Evolutionary conservation across 2,797 vertebrate species (phyloP).

Genomic region (Falco concolor): DNA sequence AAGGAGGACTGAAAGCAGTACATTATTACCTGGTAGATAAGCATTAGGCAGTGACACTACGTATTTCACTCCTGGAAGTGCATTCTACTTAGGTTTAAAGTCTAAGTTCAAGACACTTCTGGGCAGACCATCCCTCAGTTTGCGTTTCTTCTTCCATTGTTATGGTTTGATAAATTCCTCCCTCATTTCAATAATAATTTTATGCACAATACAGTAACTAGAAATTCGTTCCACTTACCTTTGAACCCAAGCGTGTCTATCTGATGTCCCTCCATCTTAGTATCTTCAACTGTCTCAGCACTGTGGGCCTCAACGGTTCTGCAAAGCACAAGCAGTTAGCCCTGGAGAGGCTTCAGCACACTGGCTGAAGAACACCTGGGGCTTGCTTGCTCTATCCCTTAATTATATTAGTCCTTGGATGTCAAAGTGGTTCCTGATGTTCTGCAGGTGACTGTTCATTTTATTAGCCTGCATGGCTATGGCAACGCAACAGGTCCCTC

Average conservation of each 20-base stretch:
- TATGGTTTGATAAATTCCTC: not conserved
- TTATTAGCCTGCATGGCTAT: not conserved
- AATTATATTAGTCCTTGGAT: not conserved
- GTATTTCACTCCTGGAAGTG: not conserved
- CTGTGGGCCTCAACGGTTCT: not conserved
- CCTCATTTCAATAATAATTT: not conserved
- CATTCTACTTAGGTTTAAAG: not conserved
- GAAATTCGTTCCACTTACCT: not conserved
- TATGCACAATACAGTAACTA: too few relatives aligned
- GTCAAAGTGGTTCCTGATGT: not conserved
- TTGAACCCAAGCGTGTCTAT: not conserved
- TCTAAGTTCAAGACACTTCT: not conserved
- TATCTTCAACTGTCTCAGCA: not conserved
- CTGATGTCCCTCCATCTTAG: not conserved
- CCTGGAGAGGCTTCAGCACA: not conserved
- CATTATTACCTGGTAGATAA: not conserved
- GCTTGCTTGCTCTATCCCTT: not conserved
- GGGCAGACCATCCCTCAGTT: not conserved
- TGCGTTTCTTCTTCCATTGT: not conserved
- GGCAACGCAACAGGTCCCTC: not conserved
- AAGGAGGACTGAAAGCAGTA: not conserved
- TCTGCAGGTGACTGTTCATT: not conserved
- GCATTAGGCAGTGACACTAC: not conserved
- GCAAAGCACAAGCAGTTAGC: not conserved
- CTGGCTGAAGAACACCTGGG: not conserved